These are phyloP conservation scores for Tragelaphus imberbis DNA, from an alignment of 2,113 vertebrate genomes.

Conservation along the genomic window DNA sequence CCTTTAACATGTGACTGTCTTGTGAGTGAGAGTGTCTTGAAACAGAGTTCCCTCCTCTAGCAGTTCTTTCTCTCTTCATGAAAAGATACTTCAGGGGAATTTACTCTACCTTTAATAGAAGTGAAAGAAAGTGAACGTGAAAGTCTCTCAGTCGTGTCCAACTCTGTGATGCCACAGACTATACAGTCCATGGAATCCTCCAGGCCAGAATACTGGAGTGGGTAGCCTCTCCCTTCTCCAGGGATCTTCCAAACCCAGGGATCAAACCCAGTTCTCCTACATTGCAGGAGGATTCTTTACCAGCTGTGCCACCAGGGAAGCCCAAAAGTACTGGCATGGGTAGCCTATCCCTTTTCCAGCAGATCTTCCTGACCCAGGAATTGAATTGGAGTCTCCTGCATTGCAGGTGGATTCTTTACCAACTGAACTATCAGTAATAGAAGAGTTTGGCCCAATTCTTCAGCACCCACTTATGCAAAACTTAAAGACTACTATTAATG, in stretches of 20 bases:
- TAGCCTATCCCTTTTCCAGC: neutral
- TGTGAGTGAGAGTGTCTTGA: neutral
- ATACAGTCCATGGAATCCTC: neutral
- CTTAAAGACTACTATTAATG: neutral
- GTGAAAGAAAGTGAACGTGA: neutral
- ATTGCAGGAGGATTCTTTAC: neutral
- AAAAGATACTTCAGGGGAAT: neutral
- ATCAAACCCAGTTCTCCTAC: neutral
- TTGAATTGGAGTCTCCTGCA: neutral
- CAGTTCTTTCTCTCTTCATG: neutral
- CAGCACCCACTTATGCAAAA: neutral
- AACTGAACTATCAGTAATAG: neutral
- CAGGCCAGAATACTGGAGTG: neutral
- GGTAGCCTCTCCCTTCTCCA: neutral
- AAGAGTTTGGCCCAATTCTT: neutral
- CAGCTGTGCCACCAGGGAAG: neutral
- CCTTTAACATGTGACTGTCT: neutral
- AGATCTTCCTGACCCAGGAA: neutral
- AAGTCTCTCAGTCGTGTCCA: neutral
- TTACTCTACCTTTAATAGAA: neutral
- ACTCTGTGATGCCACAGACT: neutral
- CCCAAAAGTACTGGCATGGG: neutral
- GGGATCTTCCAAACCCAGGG: neutral
- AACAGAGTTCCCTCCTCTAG: neutral
- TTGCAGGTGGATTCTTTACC: neutral